Base-by-base conservation (phyloP, 2,888 invertebrate genomes). In the Catonia carolina region DNA sequence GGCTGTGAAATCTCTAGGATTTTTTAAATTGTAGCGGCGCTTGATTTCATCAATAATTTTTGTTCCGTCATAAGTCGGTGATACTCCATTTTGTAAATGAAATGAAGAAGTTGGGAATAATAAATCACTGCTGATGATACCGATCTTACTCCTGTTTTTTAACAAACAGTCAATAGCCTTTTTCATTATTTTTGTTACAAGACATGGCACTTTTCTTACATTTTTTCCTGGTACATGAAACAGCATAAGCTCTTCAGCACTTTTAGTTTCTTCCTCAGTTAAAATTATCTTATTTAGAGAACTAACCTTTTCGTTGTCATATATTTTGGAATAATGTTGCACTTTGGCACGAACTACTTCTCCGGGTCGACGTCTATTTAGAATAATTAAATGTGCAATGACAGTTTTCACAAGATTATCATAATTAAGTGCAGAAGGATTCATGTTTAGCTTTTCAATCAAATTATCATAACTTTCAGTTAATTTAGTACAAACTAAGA, bases 181-280 rank as follows among this genome's bases (percentile, higher is more conserved):
- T 33, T 51, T 51, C 35, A 33, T 35, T 15, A 12, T 17, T n/a
- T 35, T 3, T 36, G 51, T 51, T 2, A 51, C n/a, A 14, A 51
- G 51, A 20, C 31, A 15, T 17, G 51, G 51, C 15, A 51, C 37
- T 14, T 51, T 51, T 51, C 35, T 51, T n/a, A 33, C 17, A 20
- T 51, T 51, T 36, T 51, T 51, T 10, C 51, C 51, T 35, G 51
- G 51, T 17, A 51, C 51, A 35, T 51, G 51, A 33, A 51, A 51
- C 14, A 51, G n/a, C 33, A 36, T 18, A 2, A 51, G 51, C 3
- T 51, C n/a, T 17, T 33, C 15, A 35, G 22, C 22, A 27, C 27
- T 31, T 14, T 49, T 15, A 27, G 17, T 23, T 31, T 51, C 17
- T 14, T 36, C 14, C n/a, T 15, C 17, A 2, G 36, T 33, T 31